A percentile compares a stretch with the other conserved stretches of the same genome.
These are phyloP conservation scores for human (Homo sapiens) DNA, from an alignment of 2,113 vertebrate genomes.

Conservation along the genomic window GRCh38 chr7:42928001-42928500, in stretches of 20 bases:
- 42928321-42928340: background rate
- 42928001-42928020: background rate
- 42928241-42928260: slow-evolving; percentile 11
- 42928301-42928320: slow-evolving; percentile 4
- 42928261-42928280: slow-evolving; percentile 19
- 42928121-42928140: background rate
- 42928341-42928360: background rate
- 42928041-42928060: background rate
- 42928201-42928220: background rate
- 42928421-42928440: background rate
- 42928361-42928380: background rate
- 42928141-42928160: background rate
- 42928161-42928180: background rate
- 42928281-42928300: background rate
- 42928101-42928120: background rate
- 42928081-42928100: background rate
- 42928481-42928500: background rate
- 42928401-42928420: background rate
- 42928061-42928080: background rate
- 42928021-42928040: background rate
- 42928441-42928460: background rate
- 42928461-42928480: background rate
- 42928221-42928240: background rate
- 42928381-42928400: rapidly evolving
- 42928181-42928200: background rate